Conservation (phyloP, 2,888 invertebrate genomes). For the Apamea anceps region DNA sequence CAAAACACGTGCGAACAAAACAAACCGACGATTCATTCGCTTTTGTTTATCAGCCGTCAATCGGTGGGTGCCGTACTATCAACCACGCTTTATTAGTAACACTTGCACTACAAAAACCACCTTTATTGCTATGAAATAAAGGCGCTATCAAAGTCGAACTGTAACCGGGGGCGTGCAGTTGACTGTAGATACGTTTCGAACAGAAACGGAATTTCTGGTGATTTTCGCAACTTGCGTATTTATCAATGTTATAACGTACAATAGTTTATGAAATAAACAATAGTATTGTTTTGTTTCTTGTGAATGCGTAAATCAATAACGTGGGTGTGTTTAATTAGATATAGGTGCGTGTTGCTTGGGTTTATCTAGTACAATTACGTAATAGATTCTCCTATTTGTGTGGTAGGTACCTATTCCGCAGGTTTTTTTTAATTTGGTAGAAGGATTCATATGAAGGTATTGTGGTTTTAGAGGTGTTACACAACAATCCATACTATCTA, state of each 20-base stretch:
- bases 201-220: neutral
- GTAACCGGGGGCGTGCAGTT: neutral
- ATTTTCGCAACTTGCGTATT: conserved; percentile 8
- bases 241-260: neutral
- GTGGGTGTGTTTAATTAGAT: conserved; percentile 4
- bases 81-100: too few species aligned
- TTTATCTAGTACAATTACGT: neutral
- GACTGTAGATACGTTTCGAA: neutral
- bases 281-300: conserved; percentile 14
- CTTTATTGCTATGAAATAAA: neutral
- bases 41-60: conserved; percentile 27
- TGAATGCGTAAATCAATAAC: conserved; percentile 16
- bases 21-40: neutral
- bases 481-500: neutral
- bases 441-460: conserved; percentile 1
- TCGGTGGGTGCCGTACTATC: neutral
- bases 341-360: neutral
- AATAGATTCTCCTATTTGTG: conserved; percentile 2
- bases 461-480: neutral
- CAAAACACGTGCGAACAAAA: conserved; percentile 16
- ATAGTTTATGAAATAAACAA: conserved; percentile 30
- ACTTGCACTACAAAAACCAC: neutral
- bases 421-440: neutral
- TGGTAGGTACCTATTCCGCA: neutral
- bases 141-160: neutral